Evolutionary conservation across 64 coral and sea anemone genomes (phyloP), one percentile per base, ranked within the genome.

Genomic region (Trachythela sp.): DNA sequence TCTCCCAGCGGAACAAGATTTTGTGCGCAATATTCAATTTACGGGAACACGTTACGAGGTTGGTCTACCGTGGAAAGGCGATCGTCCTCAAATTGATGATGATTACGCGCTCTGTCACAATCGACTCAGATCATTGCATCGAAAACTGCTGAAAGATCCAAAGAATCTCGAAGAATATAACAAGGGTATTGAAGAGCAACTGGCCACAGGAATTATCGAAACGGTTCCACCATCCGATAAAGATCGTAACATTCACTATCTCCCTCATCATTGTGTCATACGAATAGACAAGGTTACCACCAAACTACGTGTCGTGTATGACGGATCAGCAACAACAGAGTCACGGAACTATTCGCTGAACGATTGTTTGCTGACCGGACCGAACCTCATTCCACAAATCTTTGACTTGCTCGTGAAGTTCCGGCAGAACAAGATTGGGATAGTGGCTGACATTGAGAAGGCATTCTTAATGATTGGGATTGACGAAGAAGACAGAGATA

Each of bases 161-260:
- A 41, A 91, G 43, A 88, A 87, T 48, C 37, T 88, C n/a, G 85
- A 56, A 24, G 71, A 95, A 54, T 95, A 91, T 54, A 86, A 95
- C 88, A 87, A 85, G 33, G 70, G 92, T 31, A 92, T 92, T 86
- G 68, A 88, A 91, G 88, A 95, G 48, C 94, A 95, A 91, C 54
- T 88, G 27, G 89, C 90, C 48, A 45, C 84, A 9, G 91, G 89
- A 95, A 92, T 95, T 36, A 24, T 92, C 39, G 91, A 93, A 51
- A 95, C 83, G 48, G 86, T 95, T 29, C 43, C 54, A 8, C 18
- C 68, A 31, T 48, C 85, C 29, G 58, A 31, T 48, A 39, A 90
- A 77, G 24, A 41, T 40, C 36, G 7, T 48, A 84, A 88, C 86
- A 86, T 87, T 87, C 89, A 90, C 77, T 90, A 87, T 87, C 89